Percentiles rank a stretch among this genome's conserved stretches.
phyloP scores from a whole-genome alignment of 92 coral and sea anemone species.

The Chrysogorgia sp. region DNA sequence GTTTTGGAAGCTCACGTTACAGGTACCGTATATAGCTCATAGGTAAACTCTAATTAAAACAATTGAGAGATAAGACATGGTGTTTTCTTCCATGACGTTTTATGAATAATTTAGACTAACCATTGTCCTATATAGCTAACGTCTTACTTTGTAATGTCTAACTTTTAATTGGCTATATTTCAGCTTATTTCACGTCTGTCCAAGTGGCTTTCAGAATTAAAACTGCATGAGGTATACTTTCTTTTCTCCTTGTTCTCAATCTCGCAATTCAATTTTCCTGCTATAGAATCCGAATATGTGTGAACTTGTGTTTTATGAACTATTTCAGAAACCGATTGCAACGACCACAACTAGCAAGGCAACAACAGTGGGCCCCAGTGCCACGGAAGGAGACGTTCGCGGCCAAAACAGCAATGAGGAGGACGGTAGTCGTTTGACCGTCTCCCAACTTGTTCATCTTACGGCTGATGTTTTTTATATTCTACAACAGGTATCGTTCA shows the following conservation, averaged over 20 bases:
- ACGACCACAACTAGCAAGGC: neutral
- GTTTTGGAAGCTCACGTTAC: conserved; percentile 95
- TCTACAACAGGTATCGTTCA: conserved; percentile 26
- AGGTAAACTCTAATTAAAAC: too few species aligned
- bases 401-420: neutral
- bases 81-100: too few species aligned
- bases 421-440: conserved; percentile 6
- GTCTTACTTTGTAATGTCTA: neutral
- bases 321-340: neutral
- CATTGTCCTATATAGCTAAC: neutral
- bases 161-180: neutral
- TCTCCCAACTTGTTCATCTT: conserved; percentile 25
- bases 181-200: conserved; percentile 84
- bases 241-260: neutral
- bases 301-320: neutral
- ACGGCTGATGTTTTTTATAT: conserved; percentile 31
- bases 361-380: neutral
- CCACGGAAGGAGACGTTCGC: neutral
- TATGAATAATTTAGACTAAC: too few species aligned
- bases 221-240: conserved; percentile 31
- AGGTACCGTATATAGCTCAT: conserved; percentile 52
- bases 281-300: too few species aligned
- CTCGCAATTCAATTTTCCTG: too few species aligned
- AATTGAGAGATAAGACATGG: too few species aligned
- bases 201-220: conserved; percentile 72